phyloP scores from a whole-genome alignment of 2,888 invertebrate genomes.

The Lithophane ornitopus region DNA sequence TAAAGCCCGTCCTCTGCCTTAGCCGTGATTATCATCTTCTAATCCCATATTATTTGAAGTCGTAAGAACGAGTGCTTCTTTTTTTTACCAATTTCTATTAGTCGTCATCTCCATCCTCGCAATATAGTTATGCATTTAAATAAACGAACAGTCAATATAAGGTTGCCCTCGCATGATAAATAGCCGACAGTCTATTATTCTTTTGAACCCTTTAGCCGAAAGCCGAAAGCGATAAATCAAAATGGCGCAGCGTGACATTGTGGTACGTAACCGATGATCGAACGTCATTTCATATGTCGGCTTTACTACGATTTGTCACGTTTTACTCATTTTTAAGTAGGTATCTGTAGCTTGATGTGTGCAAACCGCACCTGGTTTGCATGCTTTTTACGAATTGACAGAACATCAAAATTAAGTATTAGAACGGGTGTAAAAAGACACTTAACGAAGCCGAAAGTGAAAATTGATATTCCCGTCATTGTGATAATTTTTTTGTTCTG shows the following conservation, averaged over 20 bases:
- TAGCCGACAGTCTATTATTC: constrained; percentile 32
- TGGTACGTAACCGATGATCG: constrained; percentile 10
- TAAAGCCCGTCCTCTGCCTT: too few species aligned
- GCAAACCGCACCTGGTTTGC: too few species aligned
- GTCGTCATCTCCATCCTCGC: not conserved
- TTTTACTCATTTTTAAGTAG: not conserved
- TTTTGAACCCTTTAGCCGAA: constrained; percentile 13
- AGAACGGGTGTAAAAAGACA: too few species aligned
- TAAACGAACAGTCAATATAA: not conserved
- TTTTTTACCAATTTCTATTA: not conserved
- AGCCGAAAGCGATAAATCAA: constrained; percentile 54
- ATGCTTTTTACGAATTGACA: too few species aligned
- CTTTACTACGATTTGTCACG: constrained; percentile 26
- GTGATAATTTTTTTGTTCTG: too few species aligned
- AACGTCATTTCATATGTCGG: constrained; percentile 11
- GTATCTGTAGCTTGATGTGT: too few species aligned
- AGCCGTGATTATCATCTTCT: not conserved
- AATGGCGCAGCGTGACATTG: constrained; percentile 39
- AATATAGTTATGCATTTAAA: not conserved
- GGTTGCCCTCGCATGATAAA: constrained; percentile 25
- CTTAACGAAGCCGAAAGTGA: too few species aligned
- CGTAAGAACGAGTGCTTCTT: too few species aligned
- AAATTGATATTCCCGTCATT: too few species aligned
- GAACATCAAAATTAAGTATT: too few species aligned
- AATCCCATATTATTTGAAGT: not conserved